These are phyloP conservation scores for Gadopsis marmoratus DNA, from an alignment of 2,797 vertebrate genomes.

Conservation along the genomic window DNA sequence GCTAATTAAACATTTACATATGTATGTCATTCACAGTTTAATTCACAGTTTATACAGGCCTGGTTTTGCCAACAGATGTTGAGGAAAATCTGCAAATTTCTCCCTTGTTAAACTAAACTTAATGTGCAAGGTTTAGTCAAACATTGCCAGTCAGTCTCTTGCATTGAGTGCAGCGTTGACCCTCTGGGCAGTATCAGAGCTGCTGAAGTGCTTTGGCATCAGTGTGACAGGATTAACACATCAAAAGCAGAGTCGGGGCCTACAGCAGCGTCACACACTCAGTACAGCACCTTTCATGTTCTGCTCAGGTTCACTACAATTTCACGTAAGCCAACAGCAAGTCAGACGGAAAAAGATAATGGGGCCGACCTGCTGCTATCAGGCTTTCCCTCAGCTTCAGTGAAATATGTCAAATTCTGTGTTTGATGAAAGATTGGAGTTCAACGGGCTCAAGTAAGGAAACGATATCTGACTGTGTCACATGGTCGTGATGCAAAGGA, in stretches of 20 bases:
- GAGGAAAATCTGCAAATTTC: slow-evolving; percentile 50
- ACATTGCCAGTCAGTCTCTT: slow-evolving; percentile 77
- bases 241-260: slow-evolving; percentile 83
- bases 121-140: slow-evolving; percentile 76
- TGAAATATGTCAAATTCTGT: slow-evolving; percentile 80
- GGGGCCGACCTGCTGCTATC: slow-evolving; percentile 79
- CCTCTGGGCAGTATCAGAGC: slow-evolving; percentile 82
- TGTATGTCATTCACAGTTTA: slow-evolving; percentile 24
- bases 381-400: slow-evolving; percentile 75
- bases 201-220: slow-evolving; percentile 81
- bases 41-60: slow-evolving; percentile 30
- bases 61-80: slow-evolving; percentile 41
- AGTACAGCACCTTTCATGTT: slow-evolving; percentile 86
- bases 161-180: slow-evolving; percentile 73
- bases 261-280: slow-evolving; percentile 80
- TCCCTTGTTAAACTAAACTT: slow-evolving; percentile 70
- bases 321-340: slow-evolving; percentile 82
- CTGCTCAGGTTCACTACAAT: slow-evolving; percentile 84
- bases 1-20: slow-evolving; percentile 42
- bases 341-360: slow-evolving; percentile 82
- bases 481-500: slow-evolving; percentile 74
- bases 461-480: slow-evolving; percentile 79
- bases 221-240: slow-evolving; percentile 87
- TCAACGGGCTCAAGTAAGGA: slow-evolving; percentile 72
- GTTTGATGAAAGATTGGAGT: slow-evolving; percentile 81